Base-by-base conservation (phyloP, 1,140 invertebrate species). In the Drosophila murphyi region DNA sequence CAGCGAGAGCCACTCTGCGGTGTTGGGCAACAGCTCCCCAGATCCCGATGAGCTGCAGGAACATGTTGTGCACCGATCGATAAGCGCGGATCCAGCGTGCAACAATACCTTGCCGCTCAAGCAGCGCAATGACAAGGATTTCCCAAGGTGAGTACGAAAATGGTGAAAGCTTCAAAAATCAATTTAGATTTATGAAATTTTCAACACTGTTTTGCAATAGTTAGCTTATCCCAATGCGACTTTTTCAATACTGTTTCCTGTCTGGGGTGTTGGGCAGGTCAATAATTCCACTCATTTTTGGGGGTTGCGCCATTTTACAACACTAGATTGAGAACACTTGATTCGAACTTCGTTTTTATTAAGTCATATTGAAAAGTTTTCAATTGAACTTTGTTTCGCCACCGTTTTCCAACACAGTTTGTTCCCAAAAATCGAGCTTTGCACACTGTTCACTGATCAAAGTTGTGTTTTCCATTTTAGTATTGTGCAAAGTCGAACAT, bases 141-240 rank as follows among this genome's bases (percentile, higher is more conserved):
- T 92, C 52, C 76, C 87, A 10, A 90, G 90, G 90, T 92, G 35
- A 81, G 81, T 74, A 4, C 7, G 35, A 51, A 7, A 8, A 20
- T 55, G 56, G 28, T 10, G 41, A 39, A 5, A 34, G 43, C 32
- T 39, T 52, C 39, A 32, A 32, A 47, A 43, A 31, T 54, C 37
- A 31, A 29, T 6, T 37, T 54, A 0, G 31, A n/a, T 45, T 54
- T 54, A 35, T 51, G 8, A 37, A 34, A 29, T 41, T 45, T 5
- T 4, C 29, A 43, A 57, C 10, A 20, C 28, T 43, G 7, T 5
- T 31, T 20, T 20, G 20, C 20, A 20, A n/a, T 29, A n/a, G 20
- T 29, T 48, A 6, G 6, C 47, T 50, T 3, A 20, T 20, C 20
- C 20, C 0, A 20, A 20, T 20, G 20, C 20, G 20, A 1, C 20